A percentile compares a stretch with the other conserved stretches of the same genome.
Evolutionary conservation across 2,113 vertebrate species (phyloP).

Genomic region (Isurus oxyrinchus): DNA sequence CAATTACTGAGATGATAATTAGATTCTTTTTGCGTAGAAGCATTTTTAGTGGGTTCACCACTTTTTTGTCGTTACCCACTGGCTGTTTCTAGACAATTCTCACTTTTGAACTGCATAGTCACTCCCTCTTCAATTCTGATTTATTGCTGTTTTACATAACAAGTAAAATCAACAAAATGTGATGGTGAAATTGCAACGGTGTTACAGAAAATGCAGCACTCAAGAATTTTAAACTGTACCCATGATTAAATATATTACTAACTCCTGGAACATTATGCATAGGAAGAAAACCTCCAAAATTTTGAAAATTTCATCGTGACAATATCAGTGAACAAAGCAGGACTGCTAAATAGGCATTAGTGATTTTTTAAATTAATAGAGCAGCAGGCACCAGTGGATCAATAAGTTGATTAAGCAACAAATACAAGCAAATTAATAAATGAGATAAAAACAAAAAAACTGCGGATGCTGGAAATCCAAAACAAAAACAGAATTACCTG

Average conservation of each 20-base stretch:
- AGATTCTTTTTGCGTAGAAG: not conserved
- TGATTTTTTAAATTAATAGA: not conserved
- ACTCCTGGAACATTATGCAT: not conserved
- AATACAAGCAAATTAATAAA: not conserved
- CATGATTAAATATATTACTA: not conserved
- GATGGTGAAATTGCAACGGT: not conserved
- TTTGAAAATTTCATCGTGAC: not conserved
- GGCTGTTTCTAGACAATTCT: not conserved
- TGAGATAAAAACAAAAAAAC: too few species aligned
- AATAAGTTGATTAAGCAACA: not conserved
- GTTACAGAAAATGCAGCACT: not conserved
- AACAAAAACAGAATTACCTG: too few species aligned
- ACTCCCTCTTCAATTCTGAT: not conserved
- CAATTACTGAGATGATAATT: not conserved
- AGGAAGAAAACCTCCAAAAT: not conserved
- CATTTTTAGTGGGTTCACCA: not conserved
- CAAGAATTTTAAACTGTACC: not conserved
- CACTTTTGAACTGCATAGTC: not conserved
- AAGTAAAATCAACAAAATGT: not conserved
- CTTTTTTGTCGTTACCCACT: not conserved
- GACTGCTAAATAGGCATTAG: not conserved
- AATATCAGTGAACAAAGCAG: not conserved
- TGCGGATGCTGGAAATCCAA: too few species aligned
- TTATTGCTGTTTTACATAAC: not conserved
- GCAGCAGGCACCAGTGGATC: not conserved